Base-by-base conservation (phyloP, 1,140 invertebrate species). In the Aphaenogaster ashmeadi region DNA sequence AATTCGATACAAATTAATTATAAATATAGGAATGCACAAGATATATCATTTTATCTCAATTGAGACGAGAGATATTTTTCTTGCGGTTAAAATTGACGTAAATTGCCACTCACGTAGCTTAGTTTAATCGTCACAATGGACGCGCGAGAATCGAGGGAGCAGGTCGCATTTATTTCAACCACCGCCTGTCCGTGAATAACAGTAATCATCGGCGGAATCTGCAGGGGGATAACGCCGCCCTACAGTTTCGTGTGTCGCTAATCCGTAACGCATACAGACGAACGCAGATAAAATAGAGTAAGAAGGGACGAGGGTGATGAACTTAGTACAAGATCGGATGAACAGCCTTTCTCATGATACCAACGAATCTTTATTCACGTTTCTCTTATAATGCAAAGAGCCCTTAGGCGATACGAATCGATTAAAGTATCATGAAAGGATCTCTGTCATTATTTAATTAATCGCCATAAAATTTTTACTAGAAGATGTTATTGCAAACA, bases 131-230 rank as follows among this genome's bases (percentile, higher is more conserved):
- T 50, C 64, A 77, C 69, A 84, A 89, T 86, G 92, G 91, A 93
- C 81, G 87, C 88, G 87, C 75, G 54, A 64, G 56, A 77, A 74
- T 71, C 50, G 62, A 88, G 87, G 64, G 87, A 60, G 21, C 80
- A 90, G 78, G 87, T 81, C 64, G 80, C 90, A 92, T 92, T 92
- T 93, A 93, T 93, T 92, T 90, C 91, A 47, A 79, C 54, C 72
- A 67, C 72, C 75, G 83, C 36, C 56, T 89, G 74, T 67, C 36
- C 41, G 60, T 87, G 83, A 91, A 94, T 92, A 93, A 89, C 89
- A 92, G 91, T 92, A 94, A 94, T 93, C 91, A 93, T 93, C 66
- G 80, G 72, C 60, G 79, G 72, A 64, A 87, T 77, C 74, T 69
- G 75, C 18, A 87, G 87, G 87, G 77, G 87, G 72, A 80, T 56